Percentiles rank a stretch among this genome's conserved stretches.
These are phyloP conservation scores for Diaprepes abbreviatus DNA, from an alignment of 2,888 invertebrate genomes.

Conservation along the genomic window DNA sequence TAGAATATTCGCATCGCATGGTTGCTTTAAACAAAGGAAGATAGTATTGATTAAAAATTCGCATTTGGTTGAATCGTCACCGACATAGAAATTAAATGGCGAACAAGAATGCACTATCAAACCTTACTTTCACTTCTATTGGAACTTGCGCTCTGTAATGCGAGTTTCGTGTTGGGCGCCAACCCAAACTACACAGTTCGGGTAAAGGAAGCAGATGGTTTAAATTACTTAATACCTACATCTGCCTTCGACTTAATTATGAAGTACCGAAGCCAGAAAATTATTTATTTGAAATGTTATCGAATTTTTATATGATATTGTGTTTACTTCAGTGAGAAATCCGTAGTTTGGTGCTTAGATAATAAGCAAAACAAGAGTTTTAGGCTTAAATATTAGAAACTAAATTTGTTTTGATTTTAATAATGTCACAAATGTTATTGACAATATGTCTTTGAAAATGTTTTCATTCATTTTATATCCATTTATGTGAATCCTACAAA, in stretches of 20 bases:
- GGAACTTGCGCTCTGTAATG: neutral
- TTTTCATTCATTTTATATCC: too few relatives aligned
- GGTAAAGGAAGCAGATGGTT: slow-evolving; percentile 4
- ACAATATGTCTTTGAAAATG: too few relatives aligned
- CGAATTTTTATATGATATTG: too few relatives aligned
- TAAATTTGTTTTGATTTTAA: too few relatives aligned
- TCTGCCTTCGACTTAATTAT: neutral
- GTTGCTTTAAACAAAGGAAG: slow-evolving; percentile 35
- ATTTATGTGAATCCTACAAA: too few relatives aligned
- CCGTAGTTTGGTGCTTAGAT: too few relatives aligned
- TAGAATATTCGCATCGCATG: slow-evolving; percentile 38
- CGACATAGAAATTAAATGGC: neutral
- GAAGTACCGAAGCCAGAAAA: too few relatives aligned
- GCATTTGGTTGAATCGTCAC: neutral
- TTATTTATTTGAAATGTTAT: too few relatives aligned
- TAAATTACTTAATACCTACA: neutral
- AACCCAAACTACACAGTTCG: neutral
- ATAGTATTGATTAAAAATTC: slow-evolving; percentile 25
- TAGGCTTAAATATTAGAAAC: too few relatives aligned
- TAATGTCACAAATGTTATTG: too few relatives aligned
- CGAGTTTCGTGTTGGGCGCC: neutral
- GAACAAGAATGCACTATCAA: slow-evolving; percentile 35
- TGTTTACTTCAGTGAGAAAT: too few relatives aligned
- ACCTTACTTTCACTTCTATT: slow-evolving; percentile 6
- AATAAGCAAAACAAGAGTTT: too few relatives aligned